Percentiles rank a stretch among this genome's conserved stretches.
Evolutionary conservation across 2,797 vertebrate species (phyloP).

Genomic region (Anguilla obscura): DNA sequence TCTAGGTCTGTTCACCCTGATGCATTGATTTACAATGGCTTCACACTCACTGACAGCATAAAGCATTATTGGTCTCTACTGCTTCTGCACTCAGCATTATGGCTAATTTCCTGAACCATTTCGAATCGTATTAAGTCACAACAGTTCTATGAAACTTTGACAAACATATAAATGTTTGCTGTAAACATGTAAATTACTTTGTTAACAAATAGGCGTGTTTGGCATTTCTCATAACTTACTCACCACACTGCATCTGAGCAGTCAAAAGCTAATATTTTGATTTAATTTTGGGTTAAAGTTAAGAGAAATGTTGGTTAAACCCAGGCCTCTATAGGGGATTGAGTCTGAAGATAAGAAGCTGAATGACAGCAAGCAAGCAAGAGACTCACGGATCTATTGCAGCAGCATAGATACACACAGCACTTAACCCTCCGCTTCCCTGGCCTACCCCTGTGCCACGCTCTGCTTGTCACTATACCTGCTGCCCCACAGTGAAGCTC

Average conservation of each 20-base stretch:
- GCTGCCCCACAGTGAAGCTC: slow-evolving; percentile 85
- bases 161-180: not conserved
- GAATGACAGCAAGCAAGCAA: not conserved
- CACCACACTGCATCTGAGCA: not conserved
- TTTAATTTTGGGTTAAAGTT: not conserved
- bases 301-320: not conserved
- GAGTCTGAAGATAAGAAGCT: not conserved
- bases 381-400: not conserved
- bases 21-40: not conserved
- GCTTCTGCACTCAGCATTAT: not conserved
- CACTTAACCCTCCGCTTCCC: not conserved
- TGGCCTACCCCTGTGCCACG: not conserved
- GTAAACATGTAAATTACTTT: not conserved
- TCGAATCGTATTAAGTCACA: not conserved
- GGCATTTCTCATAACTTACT: not conserved
- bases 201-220: not conserved
- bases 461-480: slow-evolving; percentile 68
- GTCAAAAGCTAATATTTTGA: not conserved
- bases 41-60: too few species aligned
- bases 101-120: not conserved
- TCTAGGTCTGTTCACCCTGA: not conserved
- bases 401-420: not conserved
- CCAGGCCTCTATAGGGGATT: not conserved
- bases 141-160: not conserved
- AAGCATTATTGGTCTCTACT: too few species aligned